Percentiles rank a stretch among this genome's conserved stretches.
Evolutionary conservation across 2,888 invertebrate species (phyloP).

Genomic region (Nudaria mundana): DNA sequence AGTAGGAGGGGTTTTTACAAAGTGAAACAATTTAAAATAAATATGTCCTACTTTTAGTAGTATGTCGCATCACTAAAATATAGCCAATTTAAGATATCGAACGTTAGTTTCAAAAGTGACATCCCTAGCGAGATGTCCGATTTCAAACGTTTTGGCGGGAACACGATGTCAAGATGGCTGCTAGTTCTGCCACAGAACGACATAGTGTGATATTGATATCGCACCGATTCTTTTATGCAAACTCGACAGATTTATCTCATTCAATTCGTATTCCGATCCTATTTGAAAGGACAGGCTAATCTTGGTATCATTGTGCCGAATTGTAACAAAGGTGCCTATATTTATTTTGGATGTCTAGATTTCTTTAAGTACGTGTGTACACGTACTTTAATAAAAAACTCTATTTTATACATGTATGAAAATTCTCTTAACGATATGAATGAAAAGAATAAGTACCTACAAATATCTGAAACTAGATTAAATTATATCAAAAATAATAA

Average conservation of each 20-base stretch:
- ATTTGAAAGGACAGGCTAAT: slow-evolving; percentile 70
- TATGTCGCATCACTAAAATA: slow-evolving; percentile 19
- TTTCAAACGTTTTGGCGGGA: slow-evolving; percentile 69
- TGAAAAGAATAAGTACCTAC: no score
- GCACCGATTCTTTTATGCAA: slow-evolving; percentile 75
- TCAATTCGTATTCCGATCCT: slow-evolving; percentile 61
- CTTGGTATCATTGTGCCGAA: slow-evolving; percentile 58
- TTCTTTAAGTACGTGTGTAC: no score
- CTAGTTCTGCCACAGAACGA: slow-evolving; percentile 43
- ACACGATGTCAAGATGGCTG: slow-evolving; percentile 57
- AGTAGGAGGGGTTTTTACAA: no score
- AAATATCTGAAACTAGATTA: no score
- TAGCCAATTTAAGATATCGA: slow-evolving; percentile 25
- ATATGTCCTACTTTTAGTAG: slow-evolving; percentile 7
- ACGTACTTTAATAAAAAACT: no score
- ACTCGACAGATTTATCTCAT: slow-evolving; percentile 59
- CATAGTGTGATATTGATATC: slow-evolving; percentile 64
- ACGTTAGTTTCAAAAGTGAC: slow-evolving; percentile 41
- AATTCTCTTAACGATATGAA: no score
- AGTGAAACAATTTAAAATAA: no score
- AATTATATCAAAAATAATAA: neutral
- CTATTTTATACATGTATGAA: no score
- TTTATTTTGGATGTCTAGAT: slow-evolving; percentile 15
- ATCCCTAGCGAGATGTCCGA: slow-evolving; percentile 63
- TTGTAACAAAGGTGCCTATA: slow-evolving; percentile 47